Conservation (phyloP, 2,888 invertebrate species). For the Cephus nigrinus region DNA sequence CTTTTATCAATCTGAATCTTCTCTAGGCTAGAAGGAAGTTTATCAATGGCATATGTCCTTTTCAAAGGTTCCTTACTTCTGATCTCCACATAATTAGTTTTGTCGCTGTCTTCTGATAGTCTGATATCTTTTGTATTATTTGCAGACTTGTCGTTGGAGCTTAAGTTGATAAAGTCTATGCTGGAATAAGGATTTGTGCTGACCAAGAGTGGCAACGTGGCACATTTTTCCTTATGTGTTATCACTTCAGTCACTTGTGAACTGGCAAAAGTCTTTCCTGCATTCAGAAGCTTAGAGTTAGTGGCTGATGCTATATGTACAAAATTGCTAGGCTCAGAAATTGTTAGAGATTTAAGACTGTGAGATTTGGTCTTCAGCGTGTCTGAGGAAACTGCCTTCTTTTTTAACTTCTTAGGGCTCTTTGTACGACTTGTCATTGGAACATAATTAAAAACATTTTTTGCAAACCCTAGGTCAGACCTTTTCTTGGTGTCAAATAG, state of each 20-base stretch:
- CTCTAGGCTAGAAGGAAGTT: not conserved
- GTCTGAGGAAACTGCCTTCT: not conserved
- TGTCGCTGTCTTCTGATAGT: not conserved
- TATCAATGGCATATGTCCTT: slow-evolving; percentile 5
- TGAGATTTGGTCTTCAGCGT: slow-evolving; percentile 33
- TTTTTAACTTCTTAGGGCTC: slow-evolving; percentile 31
- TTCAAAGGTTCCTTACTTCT: slow-evolving; percentile 14
- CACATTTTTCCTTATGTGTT: slow-evolving; percentile 50
- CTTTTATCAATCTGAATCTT: slow-evolving; percentile 11
- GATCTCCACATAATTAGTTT: slow-evolving; percentile 13
- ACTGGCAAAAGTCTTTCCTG: slow-evolving; percentile 11
- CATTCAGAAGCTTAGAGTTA: slow-evolving; percentile 33
- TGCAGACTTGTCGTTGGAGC: not conserved
- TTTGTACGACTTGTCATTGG: slow-evolving; percentile 41
- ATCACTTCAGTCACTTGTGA: slow-evolving; percentile 34
- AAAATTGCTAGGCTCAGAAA: slow-evolving; percentile 57
- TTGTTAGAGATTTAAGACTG: slow-evolving; percentile 41
- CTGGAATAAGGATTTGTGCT: not conserved
- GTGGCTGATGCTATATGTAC: slow-evolving; percentile 60
- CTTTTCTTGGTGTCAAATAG: not conserved
- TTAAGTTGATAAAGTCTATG: not conserved
- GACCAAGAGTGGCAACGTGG: slow-evolving; percentile 23
- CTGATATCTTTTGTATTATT: no score
- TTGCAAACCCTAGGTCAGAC: slow-evolving; percentile 34
- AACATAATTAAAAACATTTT: slow-evolving; percentile 48